Percentiles rank a stretch among this genome's conserved stretches.
Evolutionary conservation across 2,888 invertebrate species (phyloP).

Genomic region (Deilephila elpenor): DNA sequence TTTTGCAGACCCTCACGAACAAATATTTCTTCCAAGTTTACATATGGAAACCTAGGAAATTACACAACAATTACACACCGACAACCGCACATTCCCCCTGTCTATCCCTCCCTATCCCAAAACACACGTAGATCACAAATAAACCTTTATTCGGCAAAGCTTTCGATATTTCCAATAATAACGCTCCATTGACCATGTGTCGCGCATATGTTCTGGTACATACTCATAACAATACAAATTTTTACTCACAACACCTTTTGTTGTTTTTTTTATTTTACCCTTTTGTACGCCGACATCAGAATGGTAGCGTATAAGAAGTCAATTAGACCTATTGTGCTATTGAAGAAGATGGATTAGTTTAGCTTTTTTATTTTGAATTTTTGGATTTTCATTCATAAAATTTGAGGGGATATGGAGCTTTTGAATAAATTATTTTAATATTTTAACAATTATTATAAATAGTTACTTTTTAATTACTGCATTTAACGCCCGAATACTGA

Average conservation of each 20-base stretch:
- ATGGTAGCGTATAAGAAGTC: slow-evolving; percentile 65
- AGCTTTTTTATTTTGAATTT: slow-evolving; percentile 36
- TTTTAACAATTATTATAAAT: too few relatives aligned
- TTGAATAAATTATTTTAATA: too few relatives aligned
- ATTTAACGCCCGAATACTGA: too few relatives aligned
- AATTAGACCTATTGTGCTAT: slow-evolving; percentile 61
- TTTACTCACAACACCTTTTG: slow-evolving; percentile 69
- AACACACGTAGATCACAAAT: background rate
- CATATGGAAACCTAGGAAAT: too few relatives aligned
- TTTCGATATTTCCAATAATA: slow-evolving; percentile 58
- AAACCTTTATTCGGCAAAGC: background rate
- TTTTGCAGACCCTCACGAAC: too few relatives aligned
- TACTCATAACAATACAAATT: slow-evolving; percentile 72
- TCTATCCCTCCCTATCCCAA: background rate
- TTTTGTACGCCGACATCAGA: slow-evolving; percentile 59
- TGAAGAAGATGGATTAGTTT: slow-evolving; percentile 54
- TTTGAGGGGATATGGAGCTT: too few relatives aligned
- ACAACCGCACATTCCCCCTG: background rate
- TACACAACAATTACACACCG: too few relatives aligned
- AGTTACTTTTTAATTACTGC: too few relatives aligned
- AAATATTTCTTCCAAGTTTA: too few relatives aligned
- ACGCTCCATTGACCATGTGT: slow-evolving; percentile 75
- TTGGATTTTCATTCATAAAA: slow-evolving; percentile 18
- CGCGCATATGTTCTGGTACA: slow-evolving; percentile 70
- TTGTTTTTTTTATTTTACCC: slow-evolving; percentile 63